Conservation (phyloP, 2,888 invertebrate genomes). For the Stenolophus ochropezus region DNA sequence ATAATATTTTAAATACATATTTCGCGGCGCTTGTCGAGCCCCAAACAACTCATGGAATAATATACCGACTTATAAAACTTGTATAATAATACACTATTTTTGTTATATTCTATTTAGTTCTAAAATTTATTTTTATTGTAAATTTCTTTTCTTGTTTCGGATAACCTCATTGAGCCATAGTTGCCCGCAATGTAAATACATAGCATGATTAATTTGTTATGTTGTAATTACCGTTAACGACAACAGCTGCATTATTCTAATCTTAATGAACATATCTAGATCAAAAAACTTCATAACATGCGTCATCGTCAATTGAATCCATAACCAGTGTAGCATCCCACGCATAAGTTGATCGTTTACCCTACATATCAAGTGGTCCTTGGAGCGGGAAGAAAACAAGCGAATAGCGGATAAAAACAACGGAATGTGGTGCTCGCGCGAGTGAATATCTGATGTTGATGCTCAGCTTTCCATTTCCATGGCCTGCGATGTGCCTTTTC, state of each 20-base stretch:
- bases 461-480: slow-evolving; percentile 24
- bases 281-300: background rate
- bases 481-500: slow-evolving; percentile 6
- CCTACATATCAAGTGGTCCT: slow-evolving; percentile 17
- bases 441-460: slow-evolving; percentile 24
- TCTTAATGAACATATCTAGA: background rate
- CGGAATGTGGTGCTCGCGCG: slow-evolving; percentile 27
- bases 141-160: too few species aligned
- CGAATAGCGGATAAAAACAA: slow-evolving; percentile 23
- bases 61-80: too few species aligned
- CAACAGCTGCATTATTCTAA: background rate
- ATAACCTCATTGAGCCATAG: too few species aligned
- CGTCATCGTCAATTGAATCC: slow-evolving; percentile 31
- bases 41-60: too few species aligned
- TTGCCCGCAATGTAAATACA: too few species aligned
- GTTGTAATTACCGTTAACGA: background rate
- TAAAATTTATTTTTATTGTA: too few species aligned
- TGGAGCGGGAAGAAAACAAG: slow-evolving; percentile 13
- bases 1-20: too few species aligned
- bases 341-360: slow-evolving; percentile 14
- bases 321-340: background rate
- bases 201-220: too few species aligned
- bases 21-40: too few species aligned
- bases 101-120: too few species aligned
- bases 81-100: too few species aligned